These are phyloP conservation scores for Machimus atricapillus DNA, from an alignment of 2,888 invertebrate species.

Conservation along the genomic window DNA sequence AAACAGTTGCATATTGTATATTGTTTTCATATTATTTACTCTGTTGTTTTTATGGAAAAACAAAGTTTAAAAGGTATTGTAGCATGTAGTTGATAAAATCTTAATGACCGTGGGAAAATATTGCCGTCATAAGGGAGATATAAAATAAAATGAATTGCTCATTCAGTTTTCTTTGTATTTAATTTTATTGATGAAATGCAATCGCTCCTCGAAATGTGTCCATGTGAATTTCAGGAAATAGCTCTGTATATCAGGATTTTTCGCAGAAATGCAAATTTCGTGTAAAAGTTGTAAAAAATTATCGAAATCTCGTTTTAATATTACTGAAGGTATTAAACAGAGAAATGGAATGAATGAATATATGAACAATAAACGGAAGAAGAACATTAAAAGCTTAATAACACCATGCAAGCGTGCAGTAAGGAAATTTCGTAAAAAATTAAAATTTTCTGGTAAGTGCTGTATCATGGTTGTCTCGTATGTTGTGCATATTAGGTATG, in stretches of 20 bases:
- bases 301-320: neutral
- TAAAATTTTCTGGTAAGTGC: neutral
- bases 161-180: neutral
- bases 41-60: neutral
- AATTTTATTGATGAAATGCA: neutral
- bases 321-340: neutral
- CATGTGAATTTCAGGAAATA: neutral
- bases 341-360: constrained; percentile 27
- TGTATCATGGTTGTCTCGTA: neutral
- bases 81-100: neutral
- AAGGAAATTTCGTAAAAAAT: neutral
- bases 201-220: neutral
- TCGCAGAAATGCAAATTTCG: neutral
- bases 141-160: neutral
- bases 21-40: neutral
- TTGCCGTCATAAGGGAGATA: neutral
- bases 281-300: neutral
- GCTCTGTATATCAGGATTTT: neutral
- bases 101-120: neutral
- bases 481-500: neutral
- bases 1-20: neutral
- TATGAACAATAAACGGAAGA: constrained; percentile 15
- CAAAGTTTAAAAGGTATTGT: neutral
- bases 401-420: constrained; percentile 35
- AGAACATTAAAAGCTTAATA: constrained; percentile 10